These are phyloP conservation scores for Yponomeuta evonymella DNA, from an alignment of 2,888 invertebrate genomes.

Conservation along the genomic window DNA sequence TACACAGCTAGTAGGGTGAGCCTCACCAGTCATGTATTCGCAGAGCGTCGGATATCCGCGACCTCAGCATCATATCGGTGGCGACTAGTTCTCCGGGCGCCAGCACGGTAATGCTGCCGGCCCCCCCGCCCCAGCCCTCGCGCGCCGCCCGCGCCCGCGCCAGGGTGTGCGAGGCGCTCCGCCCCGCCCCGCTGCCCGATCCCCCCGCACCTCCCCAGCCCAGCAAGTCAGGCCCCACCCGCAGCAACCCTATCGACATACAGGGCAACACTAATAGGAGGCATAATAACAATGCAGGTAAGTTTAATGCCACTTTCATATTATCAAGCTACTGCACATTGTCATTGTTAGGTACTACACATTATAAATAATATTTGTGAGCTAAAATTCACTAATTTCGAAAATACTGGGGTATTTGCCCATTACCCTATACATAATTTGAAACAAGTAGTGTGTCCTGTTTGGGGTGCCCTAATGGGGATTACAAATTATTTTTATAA, in stretches of 20 bases:
- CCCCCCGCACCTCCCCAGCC: background rate
- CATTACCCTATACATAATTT: too few species aligned
- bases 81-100: conserved; percentile 48
- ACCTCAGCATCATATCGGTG: conserved; percentile 84
- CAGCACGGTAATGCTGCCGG: background rate
- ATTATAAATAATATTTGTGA: too few species aligned
- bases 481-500: too few species aligned
- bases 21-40: conserved; percentile 23
- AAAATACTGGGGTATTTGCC: too few species aligned
- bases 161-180: conserved; percentile 59
- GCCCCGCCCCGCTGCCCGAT: conserved; percentile 44
- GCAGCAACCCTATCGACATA: conserved; percentile 65
- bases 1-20: too few species aligned
- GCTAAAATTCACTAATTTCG: too few species aligned
- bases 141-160: conserved; percentile 56
- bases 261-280: conserved; percentile 36
- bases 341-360: too few species aligned
- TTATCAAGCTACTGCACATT: too few species aligned
- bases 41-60: conserved; percentile 84
- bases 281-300: conserved; percentile 34
- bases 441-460: too few species aligned
- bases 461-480: too few species aligned
- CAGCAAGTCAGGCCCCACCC: conserved; percentile 28
- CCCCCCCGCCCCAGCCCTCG: conserved; percentile 45
- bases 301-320: too few species aligned